Conservation (phyloP, 2,888 invertebrate genomes). For the Chrysotoxum bicinctum region DNA sequence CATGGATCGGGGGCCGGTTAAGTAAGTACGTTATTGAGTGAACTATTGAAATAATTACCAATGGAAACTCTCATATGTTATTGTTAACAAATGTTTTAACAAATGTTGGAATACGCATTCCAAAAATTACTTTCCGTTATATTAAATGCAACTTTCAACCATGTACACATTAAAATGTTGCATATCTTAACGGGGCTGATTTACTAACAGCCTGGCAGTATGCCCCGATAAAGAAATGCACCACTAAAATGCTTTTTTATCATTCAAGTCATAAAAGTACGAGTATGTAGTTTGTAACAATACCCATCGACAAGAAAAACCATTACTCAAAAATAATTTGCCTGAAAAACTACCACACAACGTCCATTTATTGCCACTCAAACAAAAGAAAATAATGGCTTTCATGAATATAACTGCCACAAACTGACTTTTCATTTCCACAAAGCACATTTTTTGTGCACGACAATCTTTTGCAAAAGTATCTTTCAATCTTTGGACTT, state of each 20-base stretch:
- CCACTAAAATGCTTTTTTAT: not conserved
- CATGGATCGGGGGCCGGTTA: too few relatives aligned
- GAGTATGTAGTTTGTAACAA: too few relatives aligned
- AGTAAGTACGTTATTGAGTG: too few relatives aligned
- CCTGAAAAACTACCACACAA: not conserved
- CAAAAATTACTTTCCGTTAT: not conserved
- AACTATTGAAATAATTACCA: too few relatives aligned
- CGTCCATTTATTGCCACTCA: conserved; percentile 6
- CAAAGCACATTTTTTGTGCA: not conserved
- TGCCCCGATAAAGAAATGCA: not conserved
- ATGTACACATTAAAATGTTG: not conserved
- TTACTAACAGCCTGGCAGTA: conserved; percentile 1
- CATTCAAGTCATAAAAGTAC: not conserved
- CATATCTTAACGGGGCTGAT: not conserved
- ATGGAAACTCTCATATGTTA: too few relatives aligned
- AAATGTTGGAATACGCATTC: too few relatives aligned
- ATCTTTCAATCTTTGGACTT: conserved; percentile 46
- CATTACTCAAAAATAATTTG: conserved; percentile 12
- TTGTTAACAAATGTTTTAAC: too few relatives aligned
- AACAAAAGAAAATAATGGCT: conserved; percentile 24
- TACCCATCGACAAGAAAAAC: not conserved
- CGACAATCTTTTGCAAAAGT: conserved; percentile 2
- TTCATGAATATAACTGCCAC: not conserved
- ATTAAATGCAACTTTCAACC: not conserved
- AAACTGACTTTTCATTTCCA: conserved; percentile 3